Conservation (phyloP, 1,140 invertebrate species). For the Pomacea maculata region DNA sequence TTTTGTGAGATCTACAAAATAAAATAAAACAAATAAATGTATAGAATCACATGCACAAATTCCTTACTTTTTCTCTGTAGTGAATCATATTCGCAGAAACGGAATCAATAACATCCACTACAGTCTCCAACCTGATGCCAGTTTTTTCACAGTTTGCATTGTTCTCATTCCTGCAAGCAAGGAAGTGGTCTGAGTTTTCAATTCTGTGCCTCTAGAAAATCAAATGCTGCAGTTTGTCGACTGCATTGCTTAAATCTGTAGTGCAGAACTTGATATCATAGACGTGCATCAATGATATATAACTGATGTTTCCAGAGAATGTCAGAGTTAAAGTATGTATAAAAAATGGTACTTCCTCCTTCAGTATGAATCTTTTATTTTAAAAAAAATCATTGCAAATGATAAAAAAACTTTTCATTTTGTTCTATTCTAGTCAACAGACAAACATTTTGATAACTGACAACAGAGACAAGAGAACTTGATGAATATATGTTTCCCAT, state of each 20-base stretch:
- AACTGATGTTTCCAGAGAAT: background rate
- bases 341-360: too few species aligned
- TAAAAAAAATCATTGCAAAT: too few species aligned
- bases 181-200: background rate
- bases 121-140: constrained; percentile 41
- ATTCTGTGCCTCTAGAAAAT: background rate
- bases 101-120: constrained; percentile 47
- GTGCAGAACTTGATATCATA: background rate
- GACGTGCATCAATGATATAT: background rate
- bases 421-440: too few species aligned
- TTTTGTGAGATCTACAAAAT: background rate
- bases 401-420: too few species aligned
- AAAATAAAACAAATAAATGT: background rate
- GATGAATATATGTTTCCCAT: too few species aligned
- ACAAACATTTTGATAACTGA: too few species aligned
- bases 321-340: background rate
- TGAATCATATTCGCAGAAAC: constrained; percentile 48
- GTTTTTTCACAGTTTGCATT: constrained; percentile 14
- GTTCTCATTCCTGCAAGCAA: background rate
- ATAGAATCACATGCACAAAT: background rate
- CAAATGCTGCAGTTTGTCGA: background rate
- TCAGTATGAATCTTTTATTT: too few species aligned
- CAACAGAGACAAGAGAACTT: too few species aligned
- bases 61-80: constrained; percentile 50
- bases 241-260: background rate